These are phyloP conservation scores for Bombus sibiricus DNA, from an alignment of 1,140 invertebrate genomes.

Conservation along the genomic window DNA sequence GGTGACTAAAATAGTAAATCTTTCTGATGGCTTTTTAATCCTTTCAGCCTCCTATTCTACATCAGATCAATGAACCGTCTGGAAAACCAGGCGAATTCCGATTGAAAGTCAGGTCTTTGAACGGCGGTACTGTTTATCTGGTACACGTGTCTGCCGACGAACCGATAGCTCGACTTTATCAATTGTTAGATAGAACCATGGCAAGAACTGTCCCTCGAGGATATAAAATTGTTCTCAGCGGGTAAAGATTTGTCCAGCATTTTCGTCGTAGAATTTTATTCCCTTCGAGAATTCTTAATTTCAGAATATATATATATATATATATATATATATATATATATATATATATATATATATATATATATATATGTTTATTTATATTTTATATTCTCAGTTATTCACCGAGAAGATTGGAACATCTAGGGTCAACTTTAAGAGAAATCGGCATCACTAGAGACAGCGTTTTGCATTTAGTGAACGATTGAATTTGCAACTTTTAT, in stretches of 20 bases:
- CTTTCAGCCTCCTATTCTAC: slow-evolving; percentile 70
- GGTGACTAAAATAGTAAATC: neutral
- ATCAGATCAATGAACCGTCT: slow-evolving; percentile 74
- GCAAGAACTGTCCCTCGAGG: slow-evolving; percentile 57
- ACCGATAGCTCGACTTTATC: slow-evolving; percentile 72
- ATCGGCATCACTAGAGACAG: slow-evolving; percentile 75
- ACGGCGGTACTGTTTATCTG: slow-evolving; percentile 75
- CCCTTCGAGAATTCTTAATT: neutral
- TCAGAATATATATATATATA: neutral
- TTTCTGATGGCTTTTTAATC: neutral
- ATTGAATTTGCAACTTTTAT: slow-evolving; percentile 49
- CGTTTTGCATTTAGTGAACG: slow-evolving; percentile 76
- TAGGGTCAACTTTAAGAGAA: slow-evolving; percentile 65
- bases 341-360: neutral
- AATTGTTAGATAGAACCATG: slow-evolving; percentile 73
- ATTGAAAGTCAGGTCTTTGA: slow-evolving; percentile 77
- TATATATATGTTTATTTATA: too few species aligned
- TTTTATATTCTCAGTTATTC: slow-evolving; percentile 62
- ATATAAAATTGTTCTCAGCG: slow-evolving; percentile 77
- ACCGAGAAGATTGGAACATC: slow-evolving; percentile 68
- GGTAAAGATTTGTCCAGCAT: slow-evolving; percentile 58
- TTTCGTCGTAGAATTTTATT: neutral
- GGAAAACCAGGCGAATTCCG: slow-evolving; percentile 71
- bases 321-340: neutral
- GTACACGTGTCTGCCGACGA: slow-evolving; percentile 75